Evolutionary conservation across 2,888 invertebrate species (phyloP).

Genomic region (Flabesymbios commensalis): DNA sequence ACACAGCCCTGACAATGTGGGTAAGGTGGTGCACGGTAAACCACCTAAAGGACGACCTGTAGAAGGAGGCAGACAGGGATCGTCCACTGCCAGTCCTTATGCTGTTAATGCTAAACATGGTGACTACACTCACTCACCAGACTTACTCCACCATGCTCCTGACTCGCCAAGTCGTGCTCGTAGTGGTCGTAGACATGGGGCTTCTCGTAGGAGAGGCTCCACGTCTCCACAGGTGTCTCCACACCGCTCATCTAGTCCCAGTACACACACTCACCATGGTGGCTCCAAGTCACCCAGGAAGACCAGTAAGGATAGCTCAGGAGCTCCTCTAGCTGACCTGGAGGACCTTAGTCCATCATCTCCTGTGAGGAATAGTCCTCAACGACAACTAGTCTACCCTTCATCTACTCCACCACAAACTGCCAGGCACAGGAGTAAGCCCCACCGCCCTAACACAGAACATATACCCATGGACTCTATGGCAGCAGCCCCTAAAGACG

Average conservation of each 20-base stretch:
- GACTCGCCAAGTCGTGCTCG: conserved; percentile 11
- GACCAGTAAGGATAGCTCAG: neutral
- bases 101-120: conserved; percentile 38
- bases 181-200: neutral
- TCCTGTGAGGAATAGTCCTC: neutral
- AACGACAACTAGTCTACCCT: neutral
- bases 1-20: neutral
- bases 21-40: neutral
- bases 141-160: conserved; percentile 44
- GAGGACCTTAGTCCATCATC: conserved; percentile 28
- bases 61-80: neutral
- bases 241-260: conserved; percentile 2
- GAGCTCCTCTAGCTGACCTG: conserved; percentile 23
- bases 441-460: conserved; percentile 8
- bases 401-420: conserved; percentile 1
- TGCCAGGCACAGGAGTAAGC: neutral
- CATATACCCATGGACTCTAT: conserved; percentile 22
- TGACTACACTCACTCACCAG: conserved; percentile 38
- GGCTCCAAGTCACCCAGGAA: conserved; percentile 4
- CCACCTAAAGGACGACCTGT: neutral
- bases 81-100: conserved; percentile 38
- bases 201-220: neutral
- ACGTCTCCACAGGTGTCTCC: neutral
- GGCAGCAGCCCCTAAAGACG: neutral
- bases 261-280: too few relatives aligned